Conservation (phyloP, 2,888 invertebrate genomes). For the Drosophila melanosoma region DNA sequence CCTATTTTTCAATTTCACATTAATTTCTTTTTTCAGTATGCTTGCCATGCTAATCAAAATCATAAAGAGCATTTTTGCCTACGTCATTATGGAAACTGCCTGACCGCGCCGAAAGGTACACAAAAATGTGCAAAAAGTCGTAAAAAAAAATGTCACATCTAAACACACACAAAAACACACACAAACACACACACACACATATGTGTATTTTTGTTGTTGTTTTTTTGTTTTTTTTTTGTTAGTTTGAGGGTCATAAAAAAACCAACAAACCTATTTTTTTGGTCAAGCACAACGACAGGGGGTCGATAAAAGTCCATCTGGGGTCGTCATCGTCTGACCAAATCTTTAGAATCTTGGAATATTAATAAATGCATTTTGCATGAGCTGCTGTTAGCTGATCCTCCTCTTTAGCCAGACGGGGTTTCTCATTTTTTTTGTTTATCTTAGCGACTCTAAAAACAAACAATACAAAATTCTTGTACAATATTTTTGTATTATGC, state of each 20-base stretch:
- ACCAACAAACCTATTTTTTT: conserved; percentile 74
- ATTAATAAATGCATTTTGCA: conserved; percentile 37
- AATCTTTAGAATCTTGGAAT: conserved; percentile 22
- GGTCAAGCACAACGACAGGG: conserved; percentile 79
- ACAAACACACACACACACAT: neutral
- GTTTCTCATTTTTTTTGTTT: conserved; percentile 22
- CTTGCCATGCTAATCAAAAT: conserved; percentile 48
- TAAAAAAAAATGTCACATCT: conserved; percentile 66
- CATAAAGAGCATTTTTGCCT: conserved; percentile 46
- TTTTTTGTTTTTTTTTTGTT: neutral
- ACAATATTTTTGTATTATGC: neutral
- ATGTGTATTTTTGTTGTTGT: neutral
- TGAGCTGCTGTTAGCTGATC: conserved; percentile 19
- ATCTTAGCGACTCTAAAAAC: conserved; percentile 12
- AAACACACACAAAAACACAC: conserved; percentile 17
- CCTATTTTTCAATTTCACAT: conserved; percentile 74
- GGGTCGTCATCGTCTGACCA: conserved; percentile 41
- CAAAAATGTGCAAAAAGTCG: conserved; percentile 66
- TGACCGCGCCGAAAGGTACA: conserved; percentile 69
- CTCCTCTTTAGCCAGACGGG: conserved; percentile 40
- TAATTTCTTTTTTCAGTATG: conserved; percentile 70
- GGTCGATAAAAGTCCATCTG: conserved; percentile 49
- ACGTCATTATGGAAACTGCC: conserved; percentile 55
- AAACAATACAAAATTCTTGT: conserved; percentile 11
- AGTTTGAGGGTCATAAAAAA: conserved; percentile 69